Conservation (phyloP, 2,888 invertebrate genomes). For the Odiellus spinosus region DNA sequence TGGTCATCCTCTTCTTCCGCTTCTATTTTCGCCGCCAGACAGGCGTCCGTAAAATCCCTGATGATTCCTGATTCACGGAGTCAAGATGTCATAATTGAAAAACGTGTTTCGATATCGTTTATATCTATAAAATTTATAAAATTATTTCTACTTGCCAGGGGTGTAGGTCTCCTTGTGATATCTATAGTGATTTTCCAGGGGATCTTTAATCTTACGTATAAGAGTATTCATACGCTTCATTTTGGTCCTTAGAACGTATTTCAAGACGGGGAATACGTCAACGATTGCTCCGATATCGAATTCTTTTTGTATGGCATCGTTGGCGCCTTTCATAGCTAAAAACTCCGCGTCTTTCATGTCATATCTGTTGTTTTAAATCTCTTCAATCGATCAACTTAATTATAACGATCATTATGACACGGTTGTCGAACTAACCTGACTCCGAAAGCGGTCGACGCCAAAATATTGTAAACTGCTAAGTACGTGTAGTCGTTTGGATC, state of each 20-base stretch:
- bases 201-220: not conserved
- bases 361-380: too few species aligned
- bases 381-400: too few species aligned
- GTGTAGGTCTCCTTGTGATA: not conserved
- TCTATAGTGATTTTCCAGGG: not conserved
- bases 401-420: too few species aligned
- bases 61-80: too few species aligned
- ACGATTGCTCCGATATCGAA: not conserved
- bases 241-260: not conserved
- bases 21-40: too few species aligned
- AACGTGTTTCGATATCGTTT: too few species aligned
- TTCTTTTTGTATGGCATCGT: not conserved
- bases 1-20: too few species aligned
- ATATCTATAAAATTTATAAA: too few species aligned
- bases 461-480: not conserved
- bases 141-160: not conserved
- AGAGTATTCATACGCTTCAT: not conserved
- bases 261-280: not conserved
- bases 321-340: not conserved
- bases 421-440: conserved; percentile 1
- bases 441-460: conserved; percentile 4
- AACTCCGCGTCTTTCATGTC: not conserved
- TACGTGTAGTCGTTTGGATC: not conserved
- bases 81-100: too few species aligned
- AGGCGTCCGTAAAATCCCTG: too few species aligned